Evolutionary conservation across 2,113 vertebrate genomes (phyloP), one percentile per base, ranked within the genome.

Genomic region (Xerus inauris): DNA sequence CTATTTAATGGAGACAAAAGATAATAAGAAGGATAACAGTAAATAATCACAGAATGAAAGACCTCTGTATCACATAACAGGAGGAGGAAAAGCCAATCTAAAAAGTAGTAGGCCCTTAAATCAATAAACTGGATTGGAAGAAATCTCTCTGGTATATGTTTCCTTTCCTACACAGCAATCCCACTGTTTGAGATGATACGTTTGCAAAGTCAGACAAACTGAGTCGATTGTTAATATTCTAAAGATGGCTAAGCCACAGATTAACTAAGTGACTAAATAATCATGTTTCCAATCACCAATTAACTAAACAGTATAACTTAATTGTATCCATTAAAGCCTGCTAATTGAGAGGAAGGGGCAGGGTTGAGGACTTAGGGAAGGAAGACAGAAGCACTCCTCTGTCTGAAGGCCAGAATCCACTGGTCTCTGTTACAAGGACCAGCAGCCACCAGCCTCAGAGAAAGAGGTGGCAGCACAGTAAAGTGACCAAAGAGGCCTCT

Each of bases 241-340:
- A 94, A 96, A 95, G 76, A 87, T 45, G 51, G 87, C 82, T 75
- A 95, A 89, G 42, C 62, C 14, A 89, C 67, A 92, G 67, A 90
- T 89, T 72, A 91, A 96, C 49, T 32, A 93, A 71, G 20, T 42
- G 87, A 94, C 40, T 73, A 83, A 91, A 89, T n/a, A 91, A 80
- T 84, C 69, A 76, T 81, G 64, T 81, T 97, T 93, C 71, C 75
- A 89, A 81, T 94, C 71, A 93, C n/a, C 64, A 85, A 77, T 91
- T 84, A 92, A 87, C 82, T 89, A 97, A 91, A 87, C 38, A 94
- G 94, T 72, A 54, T 81, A 76, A 93, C 64, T 83, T 80, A 93
- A 94, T 65, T 93, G 65, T 84, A 86, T n/a, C 57, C 47, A 89
- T 72, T 87, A 93, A 89, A 62, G 45, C 26, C 20, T 49, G 59